Evolutionary conservation across 2,888 invertebrate species (phyloP).

Genomic region (Yponomeuta plumbellus): DNA sequence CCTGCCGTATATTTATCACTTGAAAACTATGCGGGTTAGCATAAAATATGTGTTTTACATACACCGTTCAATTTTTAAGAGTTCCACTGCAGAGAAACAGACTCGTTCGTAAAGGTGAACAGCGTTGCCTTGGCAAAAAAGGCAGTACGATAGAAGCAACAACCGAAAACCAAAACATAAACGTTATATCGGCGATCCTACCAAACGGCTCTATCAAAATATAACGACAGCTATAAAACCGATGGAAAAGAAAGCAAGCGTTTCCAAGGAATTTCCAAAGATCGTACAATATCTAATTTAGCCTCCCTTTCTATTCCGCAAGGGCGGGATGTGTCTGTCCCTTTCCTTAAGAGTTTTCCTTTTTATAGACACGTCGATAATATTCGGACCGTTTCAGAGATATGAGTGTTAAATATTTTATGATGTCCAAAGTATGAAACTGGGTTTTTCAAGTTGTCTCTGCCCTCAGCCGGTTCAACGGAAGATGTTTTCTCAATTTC

Average conservation of each 20-base stretch:
- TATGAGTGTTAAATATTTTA: constrained; percentile 74
- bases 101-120: not conserved
- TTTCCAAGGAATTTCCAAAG: constrained; percentile 69
- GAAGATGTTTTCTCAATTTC: not conserved
- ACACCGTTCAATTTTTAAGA: not conserved
- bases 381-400: constrained; percentile 63
- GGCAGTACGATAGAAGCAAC: not conserved
- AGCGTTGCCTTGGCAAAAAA: not conserved
- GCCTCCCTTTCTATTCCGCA: constrained; percentile 42
- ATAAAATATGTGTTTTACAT: not conserved
- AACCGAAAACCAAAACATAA: constrained; percentile 66
- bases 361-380: constrained; percentile 72
- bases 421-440: constrained; percentile 59
- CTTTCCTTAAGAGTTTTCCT: constrained; percentile 39
- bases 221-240: constrained; percentile 74
- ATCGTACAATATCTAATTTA: constrained; percentile 59
- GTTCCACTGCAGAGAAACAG: not conserved
- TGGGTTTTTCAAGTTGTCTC: constrained; percentile 33
- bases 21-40: not conserved
- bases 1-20: constrained; percentile 1
- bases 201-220: constrained; percentile 73
- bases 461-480: constrained; percentile 12
- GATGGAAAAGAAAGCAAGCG: constrained; percentile 73
- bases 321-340: not conserved
- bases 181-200: constrained; percentile 70